Evolutionary conservation across 2,797 vertebrate species (phyloP).

Genomic region (Heterohyrax brucei): DNA sequence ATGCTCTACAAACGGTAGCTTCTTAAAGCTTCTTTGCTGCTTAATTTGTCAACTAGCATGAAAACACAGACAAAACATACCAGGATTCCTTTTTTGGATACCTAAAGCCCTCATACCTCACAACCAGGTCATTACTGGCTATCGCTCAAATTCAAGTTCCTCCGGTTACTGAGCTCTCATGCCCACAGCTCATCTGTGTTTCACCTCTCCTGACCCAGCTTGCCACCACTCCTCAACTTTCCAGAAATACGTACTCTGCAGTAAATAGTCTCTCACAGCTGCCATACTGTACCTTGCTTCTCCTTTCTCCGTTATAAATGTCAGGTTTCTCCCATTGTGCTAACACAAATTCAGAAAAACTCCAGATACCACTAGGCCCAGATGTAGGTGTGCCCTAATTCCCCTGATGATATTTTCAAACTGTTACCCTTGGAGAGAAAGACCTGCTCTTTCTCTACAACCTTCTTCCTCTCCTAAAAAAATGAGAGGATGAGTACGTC

Average conservation of each 20-base stretch:
- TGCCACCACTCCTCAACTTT: not conserved
- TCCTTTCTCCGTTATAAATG: not conserved
- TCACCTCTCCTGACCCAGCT: not conserved
- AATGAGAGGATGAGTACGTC: not conserved
- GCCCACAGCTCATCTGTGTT: not conserved
- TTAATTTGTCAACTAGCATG: slow-evolving; percentile 6
- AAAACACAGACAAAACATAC: not conserved
- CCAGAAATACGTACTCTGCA: not conserved
- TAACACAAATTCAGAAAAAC: not conserved
- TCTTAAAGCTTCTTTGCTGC: slow-evolving; percentile 31
- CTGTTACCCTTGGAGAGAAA: not conserved
- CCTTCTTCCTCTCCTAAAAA: not conserved
- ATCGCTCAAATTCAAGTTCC: slow-evolving; percentile 29
- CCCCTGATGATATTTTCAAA: not conserved
- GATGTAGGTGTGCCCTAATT: not conserved
- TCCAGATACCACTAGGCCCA: not conserved
- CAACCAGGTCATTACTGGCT: slow-evolving; percentile 21
- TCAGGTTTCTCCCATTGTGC: not conserved
- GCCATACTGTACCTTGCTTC: not conserved
- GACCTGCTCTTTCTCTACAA: not conserved
- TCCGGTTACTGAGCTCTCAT: slow-evolving; percentile 34
- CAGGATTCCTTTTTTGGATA: slow-evolving; percentile 6
- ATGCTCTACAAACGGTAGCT: not conserved
- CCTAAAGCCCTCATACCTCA: slow-evolving; percentile 31
- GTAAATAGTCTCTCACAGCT: not conserved